A percentile compares a stretch with the other conserved stretches of the same genome.
Conservation (phyloP, 2,113 vertebrate species). For the Abramis brama region DNA sequence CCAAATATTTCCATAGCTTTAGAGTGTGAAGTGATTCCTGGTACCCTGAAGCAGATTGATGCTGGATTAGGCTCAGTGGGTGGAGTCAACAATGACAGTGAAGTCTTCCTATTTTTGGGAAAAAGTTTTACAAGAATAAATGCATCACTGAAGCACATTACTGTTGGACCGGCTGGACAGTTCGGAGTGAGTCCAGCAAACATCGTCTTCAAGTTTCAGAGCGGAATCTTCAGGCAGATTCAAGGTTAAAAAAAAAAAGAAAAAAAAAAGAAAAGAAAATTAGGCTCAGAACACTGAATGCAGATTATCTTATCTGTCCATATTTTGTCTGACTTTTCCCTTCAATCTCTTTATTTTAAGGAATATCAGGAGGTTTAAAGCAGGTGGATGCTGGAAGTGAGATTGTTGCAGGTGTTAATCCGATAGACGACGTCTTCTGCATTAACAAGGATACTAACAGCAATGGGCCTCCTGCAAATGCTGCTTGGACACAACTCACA, state of each 20-base stretch:
- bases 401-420: constrained; percentile 17
- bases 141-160: constrained; percentile 20
- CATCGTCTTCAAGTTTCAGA: constrained; percentile 35
- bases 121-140: background rate
- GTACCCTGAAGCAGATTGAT: constrained; percentile 7
- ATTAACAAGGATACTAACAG: background rate
- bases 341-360: background rate
- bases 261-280: background rate
- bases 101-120: background rate
- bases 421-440: background rate
- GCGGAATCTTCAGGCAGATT: background rate
- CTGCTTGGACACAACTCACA: background rate
- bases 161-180: background rate
- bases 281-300: background rate
- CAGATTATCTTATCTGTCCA: no score
- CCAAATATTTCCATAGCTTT: constrained; percentile 20
- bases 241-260: background rate
- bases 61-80: constrained; percentile 19
- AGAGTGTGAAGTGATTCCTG: constrained; percentile 27
- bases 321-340: background rate
- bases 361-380: background rate
- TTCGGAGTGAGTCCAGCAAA: background rate
- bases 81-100: background rate
- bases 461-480: background rate
- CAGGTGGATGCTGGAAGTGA: constrained; percentile 22